A percentile compares a stretch with the other conserved stretches of the same genome.
phyloP scores from a whole-genome alignment of 2,797 vertebrate species.

The Galago senegalensis region DNA sequence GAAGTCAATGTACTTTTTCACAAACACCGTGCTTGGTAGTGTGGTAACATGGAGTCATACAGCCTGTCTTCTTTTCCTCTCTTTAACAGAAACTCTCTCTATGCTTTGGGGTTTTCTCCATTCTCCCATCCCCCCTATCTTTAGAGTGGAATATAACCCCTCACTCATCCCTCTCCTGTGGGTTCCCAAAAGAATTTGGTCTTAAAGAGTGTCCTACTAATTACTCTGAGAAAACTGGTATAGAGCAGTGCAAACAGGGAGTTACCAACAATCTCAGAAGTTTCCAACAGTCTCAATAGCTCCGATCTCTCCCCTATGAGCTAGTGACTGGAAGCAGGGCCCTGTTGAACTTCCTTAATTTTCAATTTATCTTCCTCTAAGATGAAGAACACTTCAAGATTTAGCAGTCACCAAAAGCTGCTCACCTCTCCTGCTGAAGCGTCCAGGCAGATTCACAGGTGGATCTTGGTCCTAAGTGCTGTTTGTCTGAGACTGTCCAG shows the following conservation, averaged over 20 bases:
- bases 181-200: background rate
- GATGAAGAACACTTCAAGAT: background rate
- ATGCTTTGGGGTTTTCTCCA: background rate
- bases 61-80: background rate
- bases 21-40: background rate
- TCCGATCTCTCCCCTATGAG: background rate
- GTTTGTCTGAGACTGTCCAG: background rate
- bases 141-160: background rate
- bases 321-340: background rate
- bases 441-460: background rate
- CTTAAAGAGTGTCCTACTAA: conserved; percentile 24
- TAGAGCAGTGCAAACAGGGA: background rate
- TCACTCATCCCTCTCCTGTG: background rate
- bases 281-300: background rate
- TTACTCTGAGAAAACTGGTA: background rate
- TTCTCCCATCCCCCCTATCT: background rate
- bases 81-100: background rate
- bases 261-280: background rate
- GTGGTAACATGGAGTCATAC: background rate
- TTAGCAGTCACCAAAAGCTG: background rate
- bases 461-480: background rate
- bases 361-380: background rate
- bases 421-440: too few species aligned
- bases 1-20: background rate
- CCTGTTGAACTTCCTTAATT: background rate